A percentile compares a stretch with the other conserved stretches of the same genome.
phyloP scores from a whole-genome alignment of 1,140 invertebrate genomes.

The Coelopa frigida region DNA sequence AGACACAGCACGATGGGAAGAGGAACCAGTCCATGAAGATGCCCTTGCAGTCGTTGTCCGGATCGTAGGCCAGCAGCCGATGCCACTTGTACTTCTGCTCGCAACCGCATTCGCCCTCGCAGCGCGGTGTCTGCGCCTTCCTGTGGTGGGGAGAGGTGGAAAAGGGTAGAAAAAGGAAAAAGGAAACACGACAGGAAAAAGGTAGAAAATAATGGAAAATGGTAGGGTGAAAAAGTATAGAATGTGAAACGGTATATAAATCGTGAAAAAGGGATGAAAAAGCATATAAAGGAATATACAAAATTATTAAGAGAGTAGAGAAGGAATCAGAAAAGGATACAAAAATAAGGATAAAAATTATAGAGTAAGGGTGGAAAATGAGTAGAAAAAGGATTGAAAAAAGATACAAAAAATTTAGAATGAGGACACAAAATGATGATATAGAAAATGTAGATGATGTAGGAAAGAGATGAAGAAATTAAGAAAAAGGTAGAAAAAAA shows the following conservation, averaged over 20 bases:
- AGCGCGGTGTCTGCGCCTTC: conserved; percentile 70
- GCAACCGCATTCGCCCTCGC: conserved; percentile 76
- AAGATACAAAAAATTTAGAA: no score
- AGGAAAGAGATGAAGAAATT: not conserved
- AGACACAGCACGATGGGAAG: conserved; percentile 88
- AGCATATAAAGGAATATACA: no score
- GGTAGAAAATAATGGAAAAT: no score
- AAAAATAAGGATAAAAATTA: no score
- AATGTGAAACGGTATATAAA: no score
- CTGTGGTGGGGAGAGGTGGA: conserved; percentile 47
- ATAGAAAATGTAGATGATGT: not conserved
- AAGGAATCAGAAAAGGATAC: no score
- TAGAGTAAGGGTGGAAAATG: no score
- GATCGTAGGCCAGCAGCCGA: conserved; percentile 81
- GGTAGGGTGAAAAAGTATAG: no score
- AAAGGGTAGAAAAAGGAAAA: not conserved
- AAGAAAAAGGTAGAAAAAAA: no score
- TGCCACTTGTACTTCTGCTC: conserved; percentile 91
- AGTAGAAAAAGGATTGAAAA: no score
- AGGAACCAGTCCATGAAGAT: conserved; percentile 96
- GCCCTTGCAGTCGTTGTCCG: conserved; percentile 86
- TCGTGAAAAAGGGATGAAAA: no score
- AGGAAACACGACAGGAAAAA: not conserved
- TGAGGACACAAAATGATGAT: not conserved
- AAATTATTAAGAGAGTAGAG: no score